Base-by-base conservation (phyloP, 2,113 vertebrate species). In the Calidris pygmaea region DNA sequence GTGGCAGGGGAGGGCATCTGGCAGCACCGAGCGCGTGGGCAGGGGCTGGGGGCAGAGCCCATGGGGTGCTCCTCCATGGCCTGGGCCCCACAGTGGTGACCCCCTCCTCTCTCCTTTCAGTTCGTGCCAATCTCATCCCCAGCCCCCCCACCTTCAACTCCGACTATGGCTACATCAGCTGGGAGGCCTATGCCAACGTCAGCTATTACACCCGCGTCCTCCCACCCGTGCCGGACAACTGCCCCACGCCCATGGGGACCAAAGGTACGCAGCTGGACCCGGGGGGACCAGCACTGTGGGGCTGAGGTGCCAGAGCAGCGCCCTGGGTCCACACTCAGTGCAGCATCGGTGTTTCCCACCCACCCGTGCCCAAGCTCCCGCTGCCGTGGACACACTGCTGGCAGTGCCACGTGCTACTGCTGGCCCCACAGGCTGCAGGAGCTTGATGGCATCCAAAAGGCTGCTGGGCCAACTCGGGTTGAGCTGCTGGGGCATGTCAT, bases 131-230 rank as follows among this genome's bases (percentile, higher is more conserved):
- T 34, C 98, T 99, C 30, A 98, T 99, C 89, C 99, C 99, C 85
- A 99, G 98, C 68, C 99, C 99, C 20, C 99, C 99, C 5, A 99
- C 99, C 26, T 99, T 98, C 97, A 99, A 99, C 84, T 97, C 97
- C 8, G 98, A 98, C 6, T 98, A 99, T 3, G 98, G 98, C 63
- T 99, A 99, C 97, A 93, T 99, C 96, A 99, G 94, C 97, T 99
- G 99, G 99, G 99, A 99, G 91, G 96, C 99, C 27, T 99, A 99
- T 71, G 97, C 98, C 97, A 99, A 99, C 3, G 89, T 97, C 84
- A 99, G 98, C 92, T 99, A 99, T 56, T 99, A 99, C 93, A 99
- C 99, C 6, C 98, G 99, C 0, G 9, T 99, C 62, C 98, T 99
- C 27, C 99, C 99, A 0, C 98, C 99, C 0, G 98, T 99, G 84